Conservation (phyloP, 2,888 invertebrate species). For the Coelogynopora nodosa region DNA sequence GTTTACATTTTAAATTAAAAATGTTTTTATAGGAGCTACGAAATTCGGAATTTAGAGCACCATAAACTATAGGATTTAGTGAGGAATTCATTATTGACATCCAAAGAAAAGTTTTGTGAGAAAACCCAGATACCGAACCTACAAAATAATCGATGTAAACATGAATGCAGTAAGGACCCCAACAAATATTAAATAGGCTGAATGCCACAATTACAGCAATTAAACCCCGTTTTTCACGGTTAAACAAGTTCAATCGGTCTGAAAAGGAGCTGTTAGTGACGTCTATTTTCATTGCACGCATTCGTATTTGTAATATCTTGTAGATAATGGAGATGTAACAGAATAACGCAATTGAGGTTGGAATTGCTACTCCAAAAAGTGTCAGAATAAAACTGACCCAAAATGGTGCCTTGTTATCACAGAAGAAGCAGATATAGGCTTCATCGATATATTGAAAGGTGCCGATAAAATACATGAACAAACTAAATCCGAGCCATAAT, state of each 20-base stretch:
- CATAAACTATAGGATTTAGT: conserved; percentile 44
- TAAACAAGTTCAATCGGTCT: conserved; percentile 3
- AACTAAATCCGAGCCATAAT: conserved; percentile 36
- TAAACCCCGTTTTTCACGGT: conserved; percentile 27
- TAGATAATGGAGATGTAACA: conserved; percentile 44
- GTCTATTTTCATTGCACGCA: conserved; percentile 21
- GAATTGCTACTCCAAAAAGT: conserved; percentile 40
- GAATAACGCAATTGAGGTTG: conserved; percentile 27
- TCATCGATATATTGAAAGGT: conserved; percentile 38
- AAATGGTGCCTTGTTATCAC: conserved; percentile 41
- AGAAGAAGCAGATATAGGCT: conserved; percentile 43
- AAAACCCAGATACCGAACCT: background rate
- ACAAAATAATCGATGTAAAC: conserved; percentile 43
- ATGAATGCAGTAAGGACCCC: conserved; percentile 45
- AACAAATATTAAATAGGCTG: conserved; percentile 41
- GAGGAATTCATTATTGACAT: conserved; percentile 40
- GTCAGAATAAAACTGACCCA: conserved; percentile 35
- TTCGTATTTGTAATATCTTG: conserved; percentile 25
- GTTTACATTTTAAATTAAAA: background rate
- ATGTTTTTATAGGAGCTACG: conserved; percentile 30
- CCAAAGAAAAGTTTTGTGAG: conserved; percentile 43
- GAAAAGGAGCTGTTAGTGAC: background rate
- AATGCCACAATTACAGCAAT: conserved; percentile 38
- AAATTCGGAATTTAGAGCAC: conserved; percentile 37
- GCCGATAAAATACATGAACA: background rate